phyloP scores from a whole-genome alignment of 1,140 invertebrate genomes.

The Octopus bimaculoides region DNA sequence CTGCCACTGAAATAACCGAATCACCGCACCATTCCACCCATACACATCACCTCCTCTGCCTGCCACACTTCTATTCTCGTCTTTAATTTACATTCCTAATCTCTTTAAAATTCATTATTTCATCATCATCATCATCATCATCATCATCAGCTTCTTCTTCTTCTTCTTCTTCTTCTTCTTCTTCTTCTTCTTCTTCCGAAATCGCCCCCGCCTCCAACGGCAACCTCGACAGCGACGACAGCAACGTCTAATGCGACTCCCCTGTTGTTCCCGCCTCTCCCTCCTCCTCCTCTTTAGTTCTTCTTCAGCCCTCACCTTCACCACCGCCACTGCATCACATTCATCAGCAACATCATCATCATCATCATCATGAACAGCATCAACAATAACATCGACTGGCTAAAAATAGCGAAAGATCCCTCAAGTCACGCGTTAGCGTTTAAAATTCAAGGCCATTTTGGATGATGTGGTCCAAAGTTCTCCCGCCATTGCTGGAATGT shows the following conservation, averaged over 20 bases:
- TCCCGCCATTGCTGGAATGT: too few relatives aligned
- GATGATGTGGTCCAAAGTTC: too few relatives aligned
- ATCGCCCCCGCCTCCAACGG: background rate
- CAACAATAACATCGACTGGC: too few relatives aligned
- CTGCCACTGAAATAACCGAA: too few relatives aligned
- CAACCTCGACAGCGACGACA: background rate
- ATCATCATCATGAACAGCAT: background rate
- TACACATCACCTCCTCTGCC: too few relatives aligned
- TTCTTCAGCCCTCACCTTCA: constrained; percentile 16
- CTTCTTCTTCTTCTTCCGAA: constrained; percentile 6
- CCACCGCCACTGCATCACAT: background rate
- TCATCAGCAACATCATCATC: background rate
- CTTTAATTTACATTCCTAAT: background rate
- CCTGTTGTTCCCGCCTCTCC: background rate
- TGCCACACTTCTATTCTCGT: background rate
- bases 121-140: constrained; percentile 11
- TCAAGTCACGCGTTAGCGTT: too few relatives aligned
- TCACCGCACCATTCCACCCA: too few relatives aligned
- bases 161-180: constrained; percentile 9
- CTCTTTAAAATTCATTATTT: constrained; percentile 6
- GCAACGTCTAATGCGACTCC: background rate
- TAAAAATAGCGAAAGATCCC: too few relatives aligned
- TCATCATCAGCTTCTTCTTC: constrained; percentile 17
- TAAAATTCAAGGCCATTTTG: too few relatives aligned
- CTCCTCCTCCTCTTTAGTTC: background rate